Conservation (phyloP, 2,113 vertebrate species). For the Prolemur simus region DNA sequence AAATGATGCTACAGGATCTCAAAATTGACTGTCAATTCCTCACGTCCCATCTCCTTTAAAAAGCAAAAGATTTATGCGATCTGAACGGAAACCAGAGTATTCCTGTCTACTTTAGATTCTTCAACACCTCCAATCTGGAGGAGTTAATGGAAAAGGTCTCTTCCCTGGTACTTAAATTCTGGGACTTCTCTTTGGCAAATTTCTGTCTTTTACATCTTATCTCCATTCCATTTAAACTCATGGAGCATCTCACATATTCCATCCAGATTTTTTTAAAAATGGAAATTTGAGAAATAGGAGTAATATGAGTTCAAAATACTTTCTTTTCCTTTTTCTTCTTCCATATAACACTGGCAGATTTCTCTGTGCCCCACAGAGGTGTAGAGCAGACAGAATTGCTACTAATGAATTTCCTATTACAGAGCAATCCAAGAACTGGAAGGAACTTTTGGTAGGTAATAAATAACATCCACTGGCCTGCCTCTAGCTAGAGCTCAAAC, state of each 20-base stretch:
- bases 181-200: neutral
- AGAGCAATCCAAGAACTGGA: neutral
- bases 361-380: neutral
- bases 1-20: neutral
- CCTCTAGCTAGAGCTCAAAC: neutral
- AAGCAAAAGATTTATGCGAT: no score
- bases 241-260: neutral
- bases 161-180: neutral
- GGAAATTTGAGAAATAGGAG: slow-evolving; percentile 10
- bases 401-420: slow-evolving; percentile 28
- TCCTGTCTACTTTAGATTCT: neutral
- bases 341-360: neutral
- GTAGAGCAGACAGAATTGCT: slow-evolving; percentile 44
- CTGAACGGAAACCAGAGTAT: neutral
- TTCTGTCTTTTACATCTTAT: neutral
- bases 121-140: neutral
- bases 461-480: neutral
- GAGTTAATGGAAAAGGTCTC: neutral
- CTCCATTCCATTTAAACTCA: neutral
- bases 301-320: neutral
- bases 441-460: neutral
- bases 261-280: neutral
- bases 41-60: neutral
- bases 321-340: neutral
- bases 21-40: neutral